Evolutionary conservation across 2,888 invertebrate genomes (phyloP).

Genomic region (Machimus rusticus): DNA sequence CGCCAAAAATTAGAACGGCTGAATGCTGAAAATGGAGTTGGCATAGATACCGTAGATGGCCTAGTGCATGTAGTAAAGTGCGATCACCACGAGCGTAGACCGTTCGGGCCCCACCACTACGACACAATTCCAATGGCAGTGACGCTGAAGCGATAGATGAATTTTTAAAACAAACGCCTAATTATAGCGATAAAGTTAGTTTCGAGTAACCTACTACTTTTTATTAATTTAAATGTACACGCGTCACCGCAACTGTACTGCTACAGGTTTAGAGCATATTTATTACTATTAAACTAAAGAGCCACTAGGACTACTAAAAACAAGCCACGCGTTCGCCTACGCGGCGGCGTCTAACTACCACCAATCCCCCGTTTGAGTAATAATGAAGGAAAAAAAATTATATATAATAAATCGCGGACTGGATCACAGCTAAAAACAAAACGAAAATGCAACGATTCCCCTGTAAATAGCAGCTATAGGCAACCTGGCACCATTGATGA

Average conservation of each 20-base stretch:
- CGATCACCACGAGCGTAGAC: constrained; percentile 53
- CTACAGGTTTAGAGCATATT: constrained; percentile 12
- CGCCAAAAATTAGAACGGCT: constrained; percentile 58
- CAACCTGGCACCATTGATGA: constrained; percentile 27
- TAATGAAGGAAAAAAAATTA: background rate
- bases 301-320: constrained; percentile 1
- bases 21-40: constrained; percentile 46
- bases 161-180: constrained; percentile 2
- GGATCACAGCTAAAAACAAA: background rate
- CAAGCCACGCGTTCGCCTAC: background rate
- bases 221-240: constrained; percentile 36
- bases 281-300: constrained; percentile 13
- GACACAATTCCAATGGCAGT: constrained; percentile 59
- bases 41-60: constrained; percentile 59
- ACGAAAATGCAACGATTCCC: background rate
- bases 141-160: constrained; percentile 53
- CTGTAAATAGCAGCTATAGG: constrained; percentile 35
- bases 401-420: background rate
- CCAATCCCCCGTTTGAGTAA: background rate
- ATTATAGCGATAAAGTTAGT: constrained; percentile 9
- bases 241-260: constrained; percentile 22
- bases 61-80: constrained; percentile 42
- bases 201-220: constrained; percentile 27
- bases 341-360: background rate
- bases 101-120: constrained; percentile 61